A percentile compares a stretch with the other conserved stretches of the same genome.
Conservation (phyloP, 2,888 invertebrate species). For the Aphelenchoides bicaudatus region DNA sequence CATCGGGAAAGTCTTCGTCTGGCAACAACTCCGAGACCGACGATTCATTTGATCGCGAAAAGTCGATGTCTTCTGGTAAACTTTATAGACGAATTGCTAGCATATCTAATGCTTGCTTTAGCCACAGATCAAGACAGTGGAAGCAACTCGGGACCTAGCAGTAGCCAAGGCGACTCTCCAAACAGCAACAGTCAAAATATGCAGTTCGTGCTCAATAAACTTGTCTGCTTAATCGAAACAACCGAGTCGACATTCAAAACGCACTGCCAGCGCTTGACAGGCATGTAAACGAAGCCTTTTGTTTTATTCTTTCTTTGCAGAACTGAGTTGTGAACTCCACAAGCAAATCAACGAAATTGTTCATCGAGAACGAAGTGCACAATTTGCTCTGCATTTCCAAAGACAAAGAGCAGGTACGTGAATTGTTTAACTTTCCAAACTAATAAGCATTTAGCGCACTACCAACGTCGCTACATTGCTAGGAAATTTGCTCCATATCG, state of each 20-base stretch:
- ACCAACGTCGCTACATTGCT: slow-evolving; percentile 6
- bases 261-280: slow-evolving; percentile 35
- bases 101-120: too few relatives aligned
- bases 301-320: slow-evolving; percentile 12
- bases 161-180: slow-evolving; percentile 13
- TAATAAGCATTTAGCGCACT: neutral
- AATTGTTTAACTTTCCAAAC: neutral
- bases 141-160: too few relatives aligned
- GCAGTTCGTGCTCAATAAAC: slow-evolving; percentile 35
- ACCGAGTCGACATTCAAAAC: slow-evolving; percentile 42
- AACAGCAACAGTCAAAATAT: slow-evolving; percentile 23
- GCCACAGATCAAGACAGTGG: slow-evolving; percentile 14
- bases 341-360: slow-evolving; percentile 1
- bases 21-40: slow-evolving; percentile 33
- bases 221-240: slow-evolving; percentile 42
- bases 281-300: slow-evolving; percentile 18
- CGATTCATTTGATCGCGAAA: slow-evolving; percentile 33
- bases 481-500: too few relatives aligned
- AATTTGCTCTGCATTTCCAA: slow-evolving; percentile 10
- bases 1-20: slow-evolving; percentile 23
- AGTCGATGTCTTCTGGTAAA: slow-evolving; percentile 27
- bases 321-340: slow-evolving; percentile 8
- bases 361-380: slow-evolving; percentile 3
- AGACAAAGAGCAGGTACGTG: slow-evolving; percentile 12
- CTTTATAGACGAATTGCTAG: slow-evolving; percentile 7